Percentiles rank a stretch among this genome's conserved stretches.
These are phyloP conservation scores for Prinia subflava DNA, from an alignment of 2,113 vertebrate species.

Conservation along the genomic window DNA sequence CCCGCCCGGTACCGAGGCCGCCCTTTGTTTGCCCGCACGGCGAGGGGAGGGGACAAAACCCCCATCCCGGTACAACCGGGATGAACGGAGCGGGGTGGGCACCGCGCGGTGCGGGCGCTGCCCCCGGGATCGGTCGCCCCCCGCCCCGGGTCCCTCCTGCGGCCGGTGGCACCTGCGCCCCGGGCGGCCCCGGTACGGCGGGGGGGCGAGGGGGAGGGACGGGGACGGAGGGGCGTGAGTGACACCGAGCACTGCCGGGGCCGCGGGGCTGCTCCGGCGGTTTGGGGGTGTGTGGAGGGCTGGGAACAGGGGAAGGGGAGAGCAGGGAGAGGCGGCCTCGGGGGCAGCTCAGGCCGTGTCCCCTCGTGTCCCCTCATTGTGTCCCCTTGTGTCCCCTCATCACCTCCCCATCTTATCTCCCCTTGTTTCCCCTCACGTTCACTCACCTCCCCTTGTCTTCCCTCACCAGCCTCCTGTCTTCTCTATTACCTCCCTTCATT, in stretches of 20 bases:
- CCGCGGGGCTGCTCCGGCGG: not conserved
- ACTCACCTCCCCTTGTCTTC: not conserved
- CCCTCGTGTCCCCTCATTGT: not conserved
- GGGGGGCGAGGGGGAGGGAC: not conserved
- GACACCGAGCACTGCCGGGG: not conserved
- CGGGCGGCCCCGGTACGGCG: not conserved
- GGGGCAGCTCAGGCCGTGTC: conserved; percentile 12
- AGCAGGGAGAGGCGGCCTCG: not conserved
- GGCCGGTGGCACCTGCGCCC: not conserved
- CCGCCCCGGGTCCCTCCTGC: not conserved
- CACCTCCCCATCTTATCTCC: not conserved
- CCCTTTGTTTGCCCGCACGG: conserved; percentile 21
- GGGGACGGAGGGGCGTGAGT: not conserved
- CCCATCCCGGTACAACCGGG: not conserved
- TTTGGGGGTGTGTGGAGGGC: not conserved
- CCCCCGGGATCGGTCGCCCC: not conserved
- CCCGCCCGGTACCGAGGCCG: not conserved
- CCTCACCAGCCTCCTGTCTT: not conserved
- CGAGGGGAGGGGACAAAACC: not conserved
- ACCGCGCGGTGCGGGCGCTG: not conserved
- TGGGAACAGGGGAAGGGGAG: not conserved
- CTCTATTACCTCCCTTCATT: not conserved
- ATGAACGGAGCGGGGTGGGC: not conserved
- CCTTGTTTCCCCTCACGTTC: not conserved
- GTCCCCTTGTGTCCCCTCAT: not conserved